Percentiles rank a stretch among this genome's conserved stretches.
phyloP scores from a whole-genome alignment of 1,140 invertebrate species.

The Saccostrea cuccullata region DNA sequence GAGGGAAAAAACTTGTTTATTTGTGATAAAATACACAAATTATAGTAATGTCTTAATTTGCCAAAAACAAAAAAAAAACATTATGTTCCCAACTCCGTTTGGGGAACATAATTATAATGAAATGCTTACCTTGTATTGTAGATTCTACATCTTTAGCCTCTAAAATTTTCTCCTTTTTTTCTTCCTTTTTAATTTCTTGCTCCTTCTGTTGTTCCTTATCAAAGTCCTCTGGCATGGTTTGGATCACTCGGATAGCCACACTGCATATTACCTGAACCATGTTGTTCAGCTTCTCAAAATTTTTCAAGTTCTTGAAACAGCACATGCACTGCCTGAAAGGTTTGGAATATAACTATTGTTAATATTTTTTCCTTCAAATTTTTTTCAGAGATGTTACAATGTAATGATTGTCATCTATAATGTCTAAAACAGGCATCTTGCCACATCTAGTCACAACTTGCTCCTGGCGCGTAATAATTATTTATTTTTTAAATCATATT shows the following conservation, averaged over 20 bases:
- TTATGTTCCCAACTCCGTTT: no score
- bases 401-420: no score
- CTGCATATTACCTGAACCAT: conserved; percentile 88
- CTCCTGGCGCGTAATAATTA: no score
- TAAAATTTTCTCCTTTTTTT: conserved; percentile 39
- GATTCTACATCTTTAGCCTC: neutral
- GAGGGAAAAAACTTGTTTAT: neutral
- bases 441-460: no score
- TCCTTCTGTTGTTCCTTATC: conserved; percentile 67
- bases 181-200: conserved; percentile 56
- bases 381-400: no score
- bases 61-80: neutral
- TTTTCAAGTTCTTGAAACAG: conserved; percentile 92
- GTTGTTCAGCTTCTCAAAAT: conserved; percentile 92
- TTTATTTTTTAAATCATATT: no score
- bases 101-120: neutral
- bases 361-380: neutral
- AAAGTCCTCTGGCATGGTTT: conserved; percentile 72
- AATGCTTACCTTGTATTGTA: neutral
- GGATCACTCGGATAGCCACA: conserved; percentile 76
- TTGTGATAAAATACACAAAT: neutral
- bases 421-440: no score
- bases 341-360: conserved; percentile 29
- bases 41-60: neutral
- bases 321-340: conserved; percentile 90